These are phyloP conservation scores for Cuniculus paca DNA, from an alignment of 2,797 vertebrate species.

Conservation along the genomic window DNA sequence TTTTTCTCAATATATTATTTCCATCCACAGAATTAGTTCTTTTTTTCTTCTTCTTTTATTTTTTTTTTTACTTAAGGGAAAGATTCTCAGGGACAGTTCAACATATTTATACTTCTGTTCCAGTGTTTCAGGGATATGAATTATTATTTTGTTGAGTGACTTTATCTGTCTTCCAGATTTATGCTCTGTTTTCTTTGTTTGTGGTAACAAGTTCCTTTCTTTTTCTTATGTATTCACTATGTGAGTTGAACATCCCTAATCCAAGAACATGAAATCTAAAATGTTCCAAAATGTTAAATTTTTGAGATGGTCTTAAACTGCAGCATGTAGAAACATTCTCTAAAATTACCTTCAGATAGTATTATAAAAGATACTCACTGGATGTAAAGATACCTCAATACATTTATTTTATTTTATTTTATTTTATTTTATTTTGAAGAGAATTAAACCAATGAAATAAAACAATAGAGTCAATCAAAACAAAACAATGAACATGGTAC, in stretches of 20 bases:
- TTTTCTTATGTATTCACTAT: conserved; percentile 21
- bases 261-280: neutral
- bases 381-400: neutral
- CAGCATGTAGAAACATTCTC: neutral
- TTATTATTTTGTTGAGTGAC: neutral
- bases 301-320: neutral
- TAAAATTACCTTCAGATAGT: neutral
- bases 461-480: too few species aligned
- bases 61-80: conserved; percentile 19
- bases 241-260: neutral
- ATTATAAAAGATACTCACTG: neutral
- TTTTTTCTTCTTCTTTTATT: too few species aligned
- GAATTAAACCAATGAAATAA: too few species aligned
- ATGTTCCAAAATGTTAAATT: neutral
- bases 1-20: neutral
- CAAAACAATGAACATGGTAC: too few species aligned
- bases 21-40: neutral
- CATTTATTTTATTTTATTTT: too few species aligned
- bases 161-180: neutral
- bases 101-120: neutral
- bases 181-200: neutral
- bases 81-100: neutral
- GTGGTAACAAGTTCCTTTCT: neutral
- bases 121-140: neutral
- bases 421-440: too few species aligned